Conservation (phyloP, 1,140 invertebrate genomes). For the Subanguina moxae region DNA sequence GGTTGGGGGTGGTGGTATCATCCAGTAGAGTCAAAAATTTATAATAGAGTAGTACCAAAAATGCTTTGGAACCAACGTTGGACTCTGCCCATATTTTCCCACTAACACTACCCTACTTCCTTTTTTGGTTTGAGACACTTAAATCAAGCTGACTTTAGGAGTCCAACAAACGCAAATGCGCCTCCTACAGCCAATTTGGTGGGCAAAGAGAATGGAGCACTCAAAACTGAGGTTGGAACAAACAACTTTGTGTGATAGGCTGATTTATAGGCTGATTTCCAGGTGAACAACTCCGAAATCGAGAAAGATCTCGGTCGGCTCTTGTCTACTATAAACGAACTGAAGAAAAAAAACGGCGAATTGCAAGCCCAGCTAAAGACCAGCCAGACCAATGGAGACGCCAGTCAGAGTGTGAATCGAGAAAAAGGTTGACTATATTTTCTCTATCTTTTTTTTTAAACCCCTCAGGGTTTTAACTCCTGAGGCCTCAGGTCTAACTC, state of each 20-base stretch:
- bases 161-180: too few relatives aligned
- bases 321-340: slow-evolving; percentile 42
- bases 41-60: too few relatives aligned
- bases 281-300: slow-evolving; percentile 27
- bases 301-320: slow-evolving; percentile 45
- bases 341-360: slow-evolving; percentile 46
- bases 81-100: too few relatives aligned
- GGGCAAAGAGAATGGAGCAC: not conserved
- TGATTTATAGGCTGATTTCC: slow-evolving; percentile 1
- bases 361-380: slow-evolving; percentile 35
- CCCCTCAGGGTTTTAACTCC: too few relatives aligned
- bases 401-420: not conserved
- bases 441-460: slow-evolving; percentile 20
- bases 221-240: not conserved
- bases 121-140: too few relatives aligned
- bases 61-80: too few relatives aligned
- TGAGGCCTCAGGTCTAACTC: too few relatives aligned
- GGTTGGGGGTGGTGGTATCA: too few relatives aligned
- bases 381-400: slow-evolving; percentile 10
- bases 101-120: too few relatives aligned
- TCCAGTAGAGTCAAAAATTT: too few relatives aligned
- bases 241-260: not conserved
- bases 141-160: too few relatives aligned
- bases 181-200: too few relatives aligned
- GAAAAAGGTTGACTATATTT: slow-evolving; percentile 34